Conservation (phyloP, 2,797 vertebrate species). For the Myotis vivesi region DNA sequence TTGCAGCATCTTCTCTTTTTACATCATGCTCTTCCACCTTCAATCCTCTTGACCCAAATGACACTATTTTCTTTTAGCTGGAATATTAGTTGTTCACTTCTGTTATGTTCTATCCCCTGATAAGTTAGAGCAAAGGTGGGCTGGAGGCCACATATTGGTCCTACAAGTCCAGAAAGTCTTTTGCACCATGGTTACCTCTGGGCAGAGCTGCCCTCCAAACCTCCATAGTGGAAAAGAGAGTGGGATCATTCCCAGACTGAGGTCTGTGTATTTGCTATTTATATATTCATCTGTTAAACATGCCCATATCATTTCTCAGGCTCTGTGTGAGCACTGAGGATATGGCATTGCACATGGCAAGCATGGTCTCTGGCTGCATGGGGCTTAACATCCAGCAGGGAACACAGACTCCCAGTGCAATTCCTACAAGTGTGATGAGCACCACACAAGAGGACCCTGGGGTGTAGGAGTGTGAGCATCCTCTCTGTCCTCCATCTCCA, state of each 20-base stretch:
- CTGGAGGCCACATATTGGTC: neutral
- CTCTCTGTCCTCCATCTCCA: rapidly evolving
- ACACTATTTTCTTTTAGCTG: no score
- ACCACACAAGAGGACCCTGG: rapidly evolving
- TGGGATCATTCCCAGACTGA: neutral
- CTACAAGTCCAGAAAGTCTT: neutral
- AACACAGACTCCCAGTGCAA: neutral
- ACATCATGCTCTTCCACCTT: neutral
- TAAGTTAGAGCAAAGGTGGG: neutral
- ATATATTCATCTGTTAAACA: neutral
- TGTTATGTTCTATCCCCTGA: neutral
- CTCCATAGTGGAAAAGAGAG: neutral
- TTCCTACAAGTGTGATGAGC: neutral
- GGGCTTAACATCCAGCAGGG: neutral
- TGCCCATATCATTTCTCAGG: rapidly evolving
- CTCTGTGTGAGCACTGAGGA: neutral
- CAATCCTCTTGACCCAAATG: neutral
- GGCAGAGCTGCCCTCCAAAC: neutral
- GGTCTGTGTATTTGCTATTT: rapidly evolving
- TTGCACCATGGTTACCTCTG: neutral
- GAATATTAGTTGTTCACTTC: neutral
- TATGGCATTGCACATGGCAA: rapidly evolving
- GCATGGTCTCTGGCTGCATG: neutral
- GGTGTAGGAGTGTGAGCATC: rapidly evolving
- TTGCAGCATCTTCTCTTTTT: neutral